These are phyloP conservation scores for Umimayanthus chanpuru DNA, from an alignment of 92 coral and sea anemone species.

Conservation along the genomic window DNA sequence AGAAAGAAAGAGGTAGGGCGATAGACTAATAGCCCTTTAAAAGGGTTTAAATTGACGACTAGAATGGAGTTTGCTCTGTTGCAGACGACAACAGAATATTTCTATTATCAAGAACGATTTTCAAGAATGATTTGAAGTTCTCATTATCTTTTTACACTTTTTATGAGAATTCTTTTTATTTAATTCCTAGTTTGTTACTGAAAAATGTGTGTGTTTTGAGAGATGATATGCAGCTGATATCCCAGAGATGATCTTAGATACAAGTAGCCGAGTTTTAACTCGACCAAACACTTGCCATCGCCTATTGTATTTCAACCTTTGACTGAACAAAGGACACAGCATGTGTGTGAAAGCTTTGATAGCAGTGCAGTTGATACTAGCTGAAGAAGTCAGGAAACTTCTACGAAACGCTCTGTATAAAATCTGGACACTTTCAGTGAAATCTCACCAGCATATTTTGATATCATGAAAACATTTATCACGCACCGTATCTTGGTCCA, in stretches of 20 bases:
- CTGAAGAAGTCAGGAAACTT: not conserved
- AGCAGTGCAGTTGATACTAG: not conserved
- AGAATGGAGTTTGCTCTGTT: not conserved
- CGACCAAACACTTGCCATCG: not conserved
- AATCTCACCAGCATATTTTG: not conserved
- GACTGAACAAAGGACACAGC: not conserved
- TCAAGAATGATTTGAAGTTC: no score
- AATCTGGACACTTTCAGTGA: not conserved
- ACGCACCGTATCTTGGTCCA: not conserved
- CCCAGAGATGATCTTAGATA: not conserved
- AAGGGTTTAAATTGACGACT: not conserved
- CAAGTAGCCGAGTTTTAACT: not conserved
- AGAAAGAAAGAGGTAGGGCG: constrained; percentile 29
- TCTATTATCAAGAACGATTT: no score
- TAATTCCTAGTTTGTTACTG: no score
- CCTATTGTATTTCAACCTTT: constrained; percentile 19
- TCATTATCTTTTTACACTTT: no score
- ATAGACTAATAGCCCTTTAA: not conserved
- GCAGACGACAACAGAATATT: not conserved
- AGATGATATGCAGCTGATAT: no score
- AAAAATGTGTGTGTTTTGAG: not conserved
- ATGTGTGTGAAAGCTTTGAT: not conserved
- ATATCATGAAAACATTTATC: not conserved
- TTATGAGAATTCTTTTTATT: no score
- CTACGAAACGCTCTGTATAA: not conserved